Conservation (phyloP, 2,797 vertebrate genomes). For the Channallabes apus region DNA sequence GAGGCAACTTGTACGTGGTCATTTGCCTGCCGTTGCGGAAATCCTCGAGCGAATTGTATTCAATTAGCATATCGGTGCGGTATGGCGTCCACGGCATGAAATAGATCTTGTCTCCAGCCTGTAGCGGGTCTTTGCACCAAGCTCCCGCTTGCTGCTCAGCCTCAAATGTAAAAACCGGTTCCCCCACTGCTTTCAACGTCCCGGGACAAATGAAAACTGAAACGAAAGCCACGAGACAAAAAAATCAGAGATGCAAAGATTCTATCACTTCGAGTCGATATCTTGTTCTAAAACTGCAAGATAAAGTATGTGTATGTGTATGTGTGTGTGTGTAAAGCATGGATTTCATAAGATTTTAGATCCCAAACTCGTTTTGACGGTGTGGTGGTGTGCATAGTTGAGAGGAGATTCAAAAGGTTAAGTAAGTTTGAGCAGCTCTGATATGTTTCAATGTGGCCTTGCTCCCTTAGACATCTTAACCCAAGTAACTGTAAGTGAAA, state of each 20-base stretch:
- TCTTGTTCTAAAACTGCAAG: conserved; percentile 27
- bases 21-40: conserved; percentile 90
- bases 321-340: conserved; percentile 23
- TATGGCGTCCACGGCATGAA: conserved; percentile 99
- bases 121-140: conserved; percentile 98
- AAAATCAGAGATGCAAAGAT: conserved; percentile 60
- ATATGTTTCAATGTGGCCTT: conserved; percentile 59
- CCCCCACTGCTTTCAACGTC: conserved; percentile 92
- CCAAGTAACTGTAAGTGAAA: conserved; percentile 64
- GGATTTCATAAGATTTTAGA: conserved; percentile 34
- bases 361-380: conserved; percentile 39
- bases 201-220: conserved; percentile 99
- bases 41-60: conserved; percentile 93
- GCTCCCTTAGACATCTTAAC: conserved; percentile 73
- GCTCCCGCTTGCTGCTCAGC: conserved; percentile 97
- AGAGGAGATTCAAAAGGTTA: conserved; percentile 53
- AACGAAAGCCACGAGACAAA: conserved; percentile 75
- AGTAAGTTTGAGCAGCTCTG: conserved; percentile 36
- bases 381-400: conserved; percentile 48
- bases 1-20: conserved; percentile 94
- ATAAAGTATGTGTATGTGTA: neutral
- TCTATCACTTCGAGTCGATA: neutral
- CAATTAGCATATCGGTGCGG: conserved; percentile 94
- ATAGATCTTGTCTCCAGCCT: conserved; percentile 98
- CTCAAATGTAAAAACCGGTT: conserved; percentile 90